Evolutionary conservation across 23 tunicate genomes (phyloP).

Genomic region (Diplosoma virens): DNA sequence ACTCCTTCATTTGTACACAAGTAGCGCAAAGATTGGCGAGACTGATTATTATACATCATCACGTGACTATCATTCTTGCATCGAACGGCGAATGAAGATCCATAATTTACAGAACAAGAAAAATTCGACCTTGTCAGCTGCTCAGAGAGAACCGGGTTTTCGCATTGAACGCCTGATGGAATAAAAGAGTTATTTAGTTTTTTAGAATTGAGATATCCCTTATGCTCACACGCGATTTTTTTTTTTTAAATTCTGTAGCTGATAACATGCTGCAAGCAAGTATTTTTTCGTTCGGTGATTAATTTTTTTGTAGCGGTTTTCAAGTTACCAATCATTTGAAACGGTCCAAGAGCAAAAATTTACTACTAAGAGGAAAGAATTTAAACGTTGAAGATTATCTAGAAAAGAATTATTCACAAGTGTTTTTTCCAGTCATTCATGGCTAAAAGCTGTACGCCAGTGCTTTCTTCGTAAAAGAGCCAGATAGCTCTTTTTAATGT

Average conservation of each 20-base stretch:
- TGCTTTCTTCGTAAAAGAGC: no score
- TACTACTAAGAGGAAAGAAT: no score
- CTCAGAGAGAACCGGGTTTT: not conserved
- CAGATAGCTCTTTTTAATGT: no score
- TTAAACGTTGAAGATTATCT: no score
- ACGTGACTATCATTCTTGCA: not conserved
- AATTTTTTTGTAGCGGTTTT: no score
- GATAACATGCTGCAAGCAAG: no score
- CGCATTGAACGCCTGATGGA: not conserved
- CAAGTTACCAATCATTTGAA: no score
- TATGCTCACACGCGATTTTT: not conserved
- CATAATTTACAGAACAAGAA: not conserved
- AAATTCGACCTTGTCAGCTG: not conserved
- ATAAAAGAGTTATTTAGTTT: not conserved
- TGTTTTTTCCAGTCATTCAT: no score
- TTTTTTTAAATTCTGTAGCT: not conserved
- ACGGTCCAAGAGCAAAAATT: no score
- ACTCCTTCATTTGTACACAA: not conserved
- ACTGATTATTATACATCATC: not conserved
- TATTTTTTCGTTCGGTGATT: no score
- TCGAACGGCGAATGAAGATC: not conserved
- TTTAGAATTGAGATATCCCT: not conserved
- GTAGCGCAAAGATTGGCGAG: not conserved
- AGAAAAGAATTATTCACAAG: no score
- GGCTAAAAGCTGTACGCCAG: no score